Base-by-base conservation (phyloP, 2,797 vertebrate genomes). In the Melanotaenia trifasciata region DNA sequence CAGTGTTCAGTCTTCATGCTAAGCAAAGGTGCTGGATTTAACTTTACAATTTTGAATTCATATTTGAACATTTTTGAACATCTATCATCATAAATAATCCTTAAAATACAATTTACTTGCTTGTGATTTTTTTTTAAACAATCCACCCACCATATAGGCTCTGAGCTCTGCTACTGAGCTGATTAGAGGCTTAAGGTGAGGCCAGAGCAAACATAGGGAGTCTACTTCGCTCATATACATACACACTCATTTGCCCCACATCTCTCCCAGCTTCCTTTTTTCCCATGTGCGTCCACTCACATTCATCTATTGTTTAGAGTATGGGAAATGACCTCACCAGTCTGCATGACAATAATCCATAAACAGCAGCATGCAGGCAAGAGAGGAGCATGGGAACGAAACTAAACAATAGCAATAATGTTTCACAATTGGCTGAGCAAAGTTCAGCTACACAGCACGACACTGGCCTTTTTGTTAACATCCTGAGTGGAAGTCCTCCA, bases 301-400 rank as follows among this genome's bases (percentile, higher is more conserved):
- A 90, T 89, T 86, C 71, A 82, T 79, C 86, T 78, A 84, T 93
- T 92, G 92, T 93, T 84, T 35, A 47, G 40, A 70, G 45, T 36
- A 58, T 84, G 84, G 90, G 90, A 93, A 93, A 89, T 92, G 77
- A 93, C 83, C 89, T 92, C 89, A 93, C 9, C 54, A 32, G 38
- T 58, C 59, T 58, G 62, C 36, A 61, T 53, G 71, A 87, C 84
- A 88, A 81, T 81, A 33, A 79, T 71, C 76, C 78, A 85, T 80
- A 89, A 87, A 88, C 84, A 84, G 83, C 73, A 66, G 54, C 76
- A 36, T 38, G 16, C 75, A 57, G 64, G 70, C 66, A 38, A 60
- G 64, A 76, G 72, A 62, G 40, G 3, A 62, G 78, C 79, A 87
- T 90, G 89, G 84, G 89, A 91, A 91, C 61, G 2, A 28, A 12